Evolutionary conservation across 1,140 invertebrate species (phyloP).

Genomic region (Eriosoma lanigerum): DNA sequence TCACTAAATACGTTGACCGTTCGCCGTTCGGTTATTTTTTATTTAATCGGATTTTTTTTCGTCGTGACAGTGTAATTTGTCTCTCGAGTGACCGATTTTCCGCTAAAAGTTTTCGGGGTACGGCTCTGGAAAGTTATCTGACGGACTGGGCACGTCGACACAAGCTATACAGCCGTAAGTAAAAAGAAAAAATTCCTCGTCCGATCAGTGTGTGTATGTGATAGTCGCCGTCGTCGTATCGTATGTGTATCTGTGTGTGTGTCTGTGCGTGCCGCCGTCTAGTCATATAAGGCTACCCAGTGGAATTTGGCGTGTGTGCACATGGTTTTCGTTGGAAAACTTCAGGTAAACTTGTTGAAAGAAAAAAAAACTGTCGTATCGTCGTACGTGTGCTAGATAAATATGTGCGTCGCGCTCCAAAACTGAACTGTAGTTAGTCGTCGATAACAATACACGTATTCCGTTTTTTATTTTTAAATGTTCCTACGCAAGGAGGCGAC

Average conservation of each 20-base stretch:
- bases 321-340: constrained; percentile 24
- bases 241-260: background rate
- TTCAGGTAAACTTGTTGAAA: constrained; percentile 2
- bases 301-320: constrained; percentile 40
- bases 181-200: background rate
- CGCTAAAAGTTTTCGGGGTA: background rate
- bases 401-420: constrained; percentile 9
- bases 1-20: constrained; percentile 32
- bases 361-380: background rate
- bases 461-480: constrained; percentile 30
- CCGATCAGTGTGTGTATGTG: background rate
- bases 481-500: constrained; percentile 41
- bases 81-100: background rate
- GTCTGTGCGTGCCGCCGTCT: background rate
- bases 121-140: background rate
- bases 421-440: background rate
- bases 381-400: background rate
- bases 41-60: background rate
- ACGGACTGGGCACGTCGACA: background rate
- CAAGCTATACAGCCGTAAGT: background rate
- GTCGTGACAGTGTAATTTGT: background rate
- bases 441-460: background rate
- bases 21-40: constrained; percentile 29
- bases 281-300: constrained; percentile 39
- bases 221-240: background rate